Evolutionary conservation across 2,888 invertebrate species (phyloP).

Genomic region (Atethmia centrago): DNA sequence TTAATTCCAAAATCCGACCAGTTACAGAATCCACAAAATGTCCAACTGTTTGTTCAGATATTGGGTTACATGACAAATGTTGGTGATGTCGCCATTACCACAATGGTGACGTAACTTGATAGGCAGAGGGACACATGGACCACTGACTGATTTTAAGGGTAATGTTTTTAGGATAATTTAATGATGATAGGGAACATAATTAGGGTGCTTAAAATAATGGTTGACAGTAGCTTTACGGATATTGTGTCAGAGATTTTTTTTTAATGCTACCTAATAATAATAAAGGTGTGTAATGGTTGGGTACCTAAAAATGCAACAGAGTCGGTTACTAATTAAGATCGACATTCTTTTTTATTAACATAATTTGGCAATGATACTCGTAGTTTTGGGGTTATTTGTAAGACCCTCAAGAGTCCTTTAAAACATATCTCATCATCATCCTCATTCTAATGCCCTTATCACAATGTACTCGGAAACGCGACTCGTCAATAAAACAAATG

Average conservation of each 20-base stretch:
- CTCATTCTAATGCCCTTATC: neutral
- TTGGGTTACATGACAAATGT: conserved; percentile 71
- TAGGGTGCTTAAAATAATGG: conserved; percentile 16
- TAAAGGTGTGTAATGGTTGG: neutral
- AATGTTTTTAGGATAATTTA: conserved; percentile 2
- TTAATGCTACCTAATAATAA: no score
- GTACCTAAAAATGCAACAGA: neutral
- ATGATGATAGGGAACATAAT: neutral
- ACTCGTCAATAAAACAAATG: no score
- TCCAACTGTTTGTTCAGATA: conserved; percentile 65
- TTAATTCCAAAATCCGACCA: conserved; percentile 5
- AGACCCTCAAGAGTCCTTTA: neutral
- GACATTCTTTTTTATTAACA: neutral
- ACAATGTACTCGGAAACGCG: no score
- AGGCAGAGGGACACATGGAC: conserved; percentile 27
- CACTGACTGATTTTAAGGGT: neutral
- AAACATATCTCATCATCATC: neutral
- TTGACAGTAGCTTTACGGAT: neutral
- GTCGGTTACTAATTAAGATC: neutral
- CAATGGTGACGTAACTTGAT: conserved; percentile 57
- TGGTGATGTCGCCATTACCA: conserved; percentile 38
- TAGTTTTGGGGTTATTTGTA: neutral
- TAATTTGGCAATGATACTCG: neutral
- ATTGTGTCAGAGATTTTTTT: no score
- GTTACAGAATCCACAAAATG: conserved; percentile 47